A percentile compares a stretch with the other conserved stretches of the same genome.
phyloP scores from a whole-genome alignment of 2,113 vertebrate species.

The Loxodonta africana region DNA sequence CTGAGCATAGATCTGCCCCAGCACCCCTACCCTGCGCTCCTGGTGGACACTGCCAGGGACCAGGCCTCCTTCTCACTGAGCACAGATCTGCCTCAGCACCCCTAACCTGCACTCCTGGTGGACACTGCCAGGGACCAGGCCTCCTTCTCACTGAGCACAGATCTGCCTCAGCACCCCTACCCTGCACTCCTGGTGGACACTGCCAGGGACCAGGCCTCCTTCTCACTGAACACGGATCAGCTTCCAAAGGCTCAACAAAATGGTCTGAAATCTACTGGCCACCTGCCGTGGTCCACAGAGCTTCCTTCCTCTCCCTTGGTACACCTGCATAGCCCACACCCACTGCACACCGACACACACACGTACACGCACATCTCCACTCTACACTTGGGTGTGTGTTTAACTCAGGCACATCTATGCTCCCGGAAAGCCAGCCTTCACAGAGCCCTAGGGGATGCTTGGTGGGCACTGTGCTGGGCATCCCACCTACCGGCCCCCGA shows the following conservation, averaged over 20 bases:
- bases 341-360: neutral
- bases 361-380: neutral
- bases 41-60: neutral
- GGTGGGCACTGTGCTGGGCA: accelerated
- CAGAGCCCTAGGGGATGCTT: neutral
- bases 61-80: neutral
- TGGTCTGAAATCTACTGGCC: neutral
- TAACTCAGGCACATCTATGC: neutral
- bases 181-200: accelerated
- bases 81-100: neutral
- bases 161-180: neutral
- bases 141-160: neutral
- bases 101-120: accelerated
- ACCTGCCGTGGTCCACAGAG: neutral
- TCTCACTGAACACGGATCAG: neutral
- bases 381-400: neutral
- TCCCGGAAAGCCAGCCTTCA: too few relatives aligned
- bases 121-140: neutral
- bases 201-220: neutral
- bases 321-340: neutral
- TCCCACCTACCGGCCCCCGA: neutral
- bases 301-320: neutral
- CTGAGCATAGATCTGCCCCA: neutral
- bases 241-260: neutral
- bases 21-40: accelerated